phyloP scores from a whole-genome alignment of 2,797 vertebrate genomes.

The Parotocinclus haroldoi region DNA sequence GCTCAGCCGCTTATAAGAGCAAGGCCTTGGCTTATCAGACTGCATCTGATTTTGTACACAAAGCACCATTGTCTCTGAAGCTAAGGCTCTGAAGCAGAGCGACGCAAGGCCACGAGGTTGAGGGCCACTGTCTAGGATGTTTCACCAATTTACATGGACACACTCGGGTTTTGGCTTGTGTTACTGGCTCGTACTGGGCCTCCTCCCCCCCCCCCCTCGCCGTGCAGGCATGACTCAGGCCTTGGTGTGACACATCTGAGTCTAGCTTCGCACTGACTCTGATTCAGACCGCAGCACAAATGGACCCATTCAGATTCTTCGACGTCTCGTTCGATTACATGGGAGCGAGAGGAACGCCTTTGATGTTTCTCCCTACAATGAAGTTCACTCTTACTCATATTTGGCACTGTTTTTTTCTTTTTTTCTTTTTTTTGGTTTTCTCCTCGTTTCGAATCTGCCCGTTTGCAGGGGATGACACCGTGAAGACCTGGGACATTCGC shows the following conservation, averaged over 20 bases:
- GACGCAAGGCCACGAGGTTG: slow-evolving; percentile 13
- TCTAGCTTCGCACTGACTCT: slow-evolving; percentile 14
- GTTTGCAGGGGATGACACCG: slow-evolving; percentile 89
- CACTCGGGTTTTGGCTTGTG: slow-evolving; percentile 6
- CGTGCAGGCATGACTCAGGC: slow-evolving; percentile 11
- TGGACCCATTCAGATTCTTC: slow-evolving; percentile 16
- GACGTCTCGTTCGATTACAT: slow-evolving; percentile 14
- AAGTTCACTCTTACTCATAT: slow-evolving; percentile 28
- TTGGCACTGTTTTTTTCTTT: slow-evolving; percentile 7
- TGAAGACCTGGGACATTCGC: slow-evolving; percentile 94
- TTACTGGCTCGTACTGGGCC: slow-evolving; percentile 28
- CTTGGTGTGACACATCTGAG: slow-evolving; percentile 21
- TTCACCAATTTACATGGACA: slow-evolving; percentile 16
- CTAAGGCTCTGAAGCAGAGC: slow-evolving; percentile 25
- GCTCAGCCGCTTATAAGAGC: too few species aligned
- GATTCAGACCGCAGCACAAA: slow-evolving; percentile 33
- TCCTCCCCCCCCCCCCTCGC: too few species aligned
- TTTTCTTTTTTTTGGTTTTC: background rate
- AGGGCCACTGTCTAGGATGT: background rate
- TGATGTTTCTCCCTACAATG: slow-evolving; percentile 10
- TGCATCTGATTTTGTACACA: slow-evolving; percentile 15
- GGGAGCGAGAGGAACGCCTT: slow-evolving; percentile 12
- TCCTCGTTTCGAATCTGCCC: slow-evolving; percentile 8
- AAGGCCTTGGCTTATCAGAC: background rate
- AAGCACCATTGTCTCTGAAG: slow-evolving; percentile 30